Base-by-base conservation (phyloP, 2,888 invertebrate species). In the Disparrhopalites patrizii region DNA sequence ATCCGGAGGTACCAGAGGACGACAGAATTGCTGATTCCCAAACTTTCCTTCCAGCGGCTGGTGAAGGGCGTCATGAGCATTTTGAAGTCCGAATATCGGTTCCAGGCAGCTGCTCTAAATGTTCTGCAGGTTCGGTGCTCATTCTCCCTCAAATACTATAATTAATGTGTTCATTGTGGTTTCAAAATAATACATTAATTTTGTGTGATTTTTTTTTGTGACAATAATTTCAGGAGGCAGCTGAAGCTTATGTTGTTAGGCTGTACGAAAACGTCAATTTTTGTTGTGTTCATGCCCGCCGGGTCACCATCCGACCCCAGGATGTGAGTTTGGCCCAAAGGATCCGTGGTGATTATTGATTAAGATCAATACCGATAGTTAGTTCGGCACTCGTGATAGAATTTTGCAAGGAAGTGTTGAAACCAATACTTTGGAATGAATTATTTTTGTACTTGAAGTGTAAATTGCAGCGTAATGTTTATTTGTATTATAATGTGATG, bases 191-290 rank as follows among this genome's bases (percentile, higher is more conserved):
- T n/a, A n/a, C n/a, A n/a, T n/a, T n/a, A n/a, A n/a, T n/a, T n/a
- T n/a, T n/a, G n/a, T n/a, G n/a, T n/a, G n/a, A n/a, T n/a, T n/a
- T n/a, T n/a, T n/a, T n/a, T n/a, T n/a, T n/a, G n/a, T n/a, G n/a
- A n/a, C n/a, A n/a, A n/a, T n/a, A n/a, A n/a, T n/a, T 68, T 27
- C 27, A 64, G 73, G 79, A 80, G 67, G 78, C 79, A 15, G 70
- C 77, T 25, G 81, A 81, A 82, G 85, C 74, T 81, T 87, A 77
- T 83, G 83, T 71, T 83, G 87, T 87, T 10, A 86, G 87, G 10
- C 79, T 88, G 0, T 89, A 88, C 76, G 88, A 64, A 31, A 57
- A 64, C 18, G 64, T 64, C 4, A 64, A 64, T 33, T 31, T 64
- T n/a, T 25, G 10, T 3, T n/a, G 23, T 23, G 50, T 64, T 23